Conservation (phyloP, 2,113 vertebrate genomes). For the Noctilio leporinus region DNA sequence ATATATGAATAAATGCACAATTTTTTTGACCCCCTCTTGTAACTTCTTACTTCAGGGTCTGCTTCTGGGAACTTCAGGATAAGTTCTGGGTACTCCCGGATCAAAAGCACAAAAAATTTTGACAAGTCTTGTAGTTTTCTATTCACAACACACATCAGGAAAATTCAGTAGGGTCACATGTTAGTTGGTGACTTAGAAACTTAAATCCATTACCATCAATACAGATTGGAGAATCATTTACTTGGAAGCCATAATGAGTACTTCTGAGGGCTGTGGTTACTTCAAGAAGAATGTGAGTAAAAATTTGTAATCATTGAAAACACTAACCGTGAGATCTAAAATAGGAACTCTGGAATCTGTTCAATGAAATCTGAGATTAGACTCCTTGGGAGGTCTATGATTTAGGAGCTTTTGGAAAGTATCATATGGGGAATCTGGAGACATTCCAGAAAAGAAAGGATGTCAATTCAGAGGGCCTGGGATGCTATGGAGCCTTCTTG, state of each 20-base stretch:
- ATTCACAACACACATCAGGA: background rate
- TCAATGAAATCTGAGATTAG: background rate
- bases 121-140: background rate
- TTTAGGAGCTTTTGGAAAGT: background rate
- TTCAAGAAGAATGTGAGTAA: background rate
- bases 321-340: background rate
- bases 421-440: background rate
- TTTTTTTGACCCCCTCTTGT: too few species aligned
- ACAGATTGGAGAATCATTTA: background rate
- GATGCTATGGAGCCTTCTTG: background rate
- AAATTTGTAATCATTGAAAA: background rate
- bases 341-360: background rate
- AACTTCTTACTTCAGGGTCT: background rate
- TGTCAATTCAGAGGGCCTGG: background rate
- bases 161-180: background rate
- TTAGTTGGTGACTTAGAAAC: background rate
- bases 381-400: background rate
- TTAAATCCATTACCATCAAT: background rate
- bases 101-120: background rate
- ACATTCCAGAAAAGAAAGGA: background rate
- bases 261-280: background rate
- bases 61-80: background rate
- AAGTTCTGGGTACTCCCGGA: background rate
- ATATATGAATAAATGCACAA: too few species aligned
- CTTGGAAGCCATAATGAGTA: background rate